phyloP scores from a whole-genome alignment of 2,797 vertebrate genomes.

The Halcyon chelicuti region DNA sequence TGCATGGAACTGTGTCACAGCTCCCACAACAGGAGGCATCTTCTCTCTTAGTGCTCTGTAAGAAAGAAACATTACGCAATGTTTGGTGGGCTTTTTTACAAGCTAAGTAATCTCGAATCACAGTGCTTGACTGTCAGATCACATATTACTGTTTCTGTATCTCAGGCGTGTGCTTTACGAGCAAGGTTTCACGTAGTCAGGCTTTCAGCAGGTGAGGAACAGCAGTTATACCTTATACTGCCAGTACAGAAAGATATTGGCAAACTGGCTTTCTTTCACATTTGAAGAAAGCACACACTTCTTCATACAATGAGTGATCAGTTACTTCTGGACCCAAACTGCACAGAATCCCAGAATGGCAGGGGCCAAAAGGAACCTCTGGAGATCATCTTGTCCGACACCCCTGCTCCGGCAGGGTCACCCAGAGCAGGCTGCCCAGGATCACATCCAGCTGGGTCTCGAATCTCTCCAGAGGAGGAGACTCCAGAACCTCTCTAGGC shows the following conservation, averaged over 20 bases:
- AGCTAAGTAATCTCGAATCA: not conserved
- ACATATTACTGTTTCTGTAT: not conserved
- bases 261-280: not conserved
- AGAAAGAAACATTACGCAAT: not conserved
- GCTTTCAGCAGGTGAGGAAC: not conserved
- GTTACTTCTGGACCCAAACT: not conserved
- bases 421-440: not conserved
- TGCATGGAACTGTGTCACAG: slow-evolving; percentile 94
- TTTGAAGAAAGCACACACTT: not conserved
- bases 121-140: not conserved
- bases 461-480: not conserved
- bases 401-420: not conserved
- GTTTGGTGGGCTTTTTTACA: not conserved
- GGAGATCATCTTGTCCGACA: not conserved
- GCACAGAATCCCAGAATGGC: not conserved
- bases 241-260: not conserved
- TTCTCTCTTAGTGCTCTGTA: slow-evolving; percentile 86
- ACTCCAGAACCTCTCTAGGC: not conserved
- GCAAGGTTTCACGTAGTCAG: not conserved
- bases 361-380: not conserved
- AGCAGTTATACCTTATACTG: not conserved
- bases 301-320: not conserved
- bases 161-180: not conserved
- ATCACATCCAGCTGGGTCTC: not conserved
- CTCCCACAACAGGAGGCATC: slow-evolving; percentile 87